These are phyloP conservation scores for Drosophila conformis DNA, from an alignment of 2,888 invertebrate species.

Conservation along the genomic window DNA sequence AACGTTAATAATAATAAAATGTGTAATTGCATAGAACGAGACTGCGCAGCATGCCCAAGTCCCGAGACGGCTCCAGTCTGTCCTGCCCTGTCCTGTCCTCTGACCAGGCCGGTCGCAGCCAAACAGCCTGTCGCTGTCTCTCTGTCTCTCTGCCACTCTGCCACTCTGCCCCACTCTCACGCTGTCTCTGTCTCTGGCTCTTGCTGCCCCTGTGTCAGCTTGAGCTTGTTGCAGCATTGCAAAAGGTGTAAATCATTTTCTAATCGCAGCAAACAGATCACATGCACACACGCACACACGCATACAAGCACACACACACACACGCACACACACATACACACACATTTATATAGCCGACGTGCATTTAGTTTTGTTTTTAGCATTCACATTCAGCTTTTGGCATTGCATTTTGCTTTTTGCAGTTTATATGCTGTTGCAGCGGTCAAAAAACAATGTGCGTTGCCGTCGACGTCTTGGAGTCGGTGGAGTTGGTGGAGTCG, in stretches of 20 bases:
- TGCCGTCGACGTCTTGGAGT: constrained; percentile 8
- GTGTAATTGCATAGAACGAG: constrained; percentile 70
- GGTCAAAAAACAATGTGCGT: constrained; percentile 55
- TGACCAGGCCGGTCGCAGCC: constrained; percentile 16
- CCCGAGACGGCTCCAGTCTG: constrained; percentile 30
- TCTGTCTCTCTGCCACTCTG: not conserved
- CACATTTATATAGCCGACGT: constrained; percentile 24
- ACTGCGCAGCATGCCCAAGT: constrained; percentile 44
- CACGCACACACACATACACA: constrained; percentile 22
- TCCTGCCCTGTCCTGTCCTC: constrained; percentile 18
- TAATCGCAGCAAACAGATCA: constrained; percentile 73
- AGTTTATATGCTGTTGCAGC: constrained; percentile 34
- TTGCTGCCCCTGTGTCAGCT: constrained; percentile 12
- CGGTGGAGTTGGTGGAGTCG: constrained; percentile 3
- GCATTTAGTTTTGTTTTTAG: constrained; percentile 65
- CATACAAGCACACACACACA: constrained; percentile 47
- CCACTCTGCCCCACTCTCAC: not conserved
- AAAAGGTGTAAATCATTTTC: constrained; percentile 75
- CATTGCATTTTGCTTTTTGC: constrained; percentile 42
- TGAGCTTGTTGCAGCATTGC: constrained; percentile 44
- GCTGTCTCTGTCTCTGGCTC: not conserved
- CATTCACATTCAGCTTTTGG: constrained; percentile 49
- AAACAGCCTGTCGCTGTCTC: constrained; percentile 21
- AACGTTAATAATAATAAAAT: constrained; percentile 77
- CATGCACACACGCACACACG: constrained; percentile 57